Base-by-base conservation (phyloP, 1,140 invertebrate genomes). In the Pteromalus puparum region DNA sequence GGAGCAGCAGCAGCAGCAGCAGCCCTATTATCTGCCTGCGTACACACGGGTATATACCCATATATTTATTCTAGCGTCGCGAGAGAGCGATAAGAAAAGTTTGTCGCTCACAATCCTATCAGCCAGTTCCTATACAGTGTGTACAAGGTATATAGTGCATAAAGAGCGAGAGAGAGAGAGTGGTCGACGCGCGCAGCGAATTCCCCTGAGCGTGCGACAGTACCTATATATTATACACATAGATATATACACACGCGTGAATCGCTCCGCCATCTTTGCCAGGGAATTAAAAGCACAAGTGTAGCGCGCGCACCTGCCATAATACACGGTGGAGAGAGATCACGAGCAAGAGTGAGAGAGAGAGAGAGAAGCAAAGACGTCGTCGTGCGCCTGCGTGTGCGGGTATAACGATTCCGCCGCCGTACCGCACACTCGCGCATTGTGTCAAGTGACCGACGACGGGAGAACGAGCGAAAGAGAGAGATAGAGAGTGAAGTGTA, bases 231-330 rank as follows among this genome's bases (percentile, higher is more conserved):
- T 15, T 15, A 61, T 15, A 61, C 53, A 61, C 53, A n/a, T 21
- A 61, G 21, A 18, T 21, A 21, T 21, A 53, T 21, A 70, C 26
- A 80, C 10, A 21, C 34, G 73, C 82, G 73, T 61, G 78, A 76
- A 72, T 84, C 84, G 88, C 87, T 89, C 89, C 89, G 91, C 90
- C 91, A 92, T 92, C 91, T 91, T 92, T 90, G 89, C 42, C 70
- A 89, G 86, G 81, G 90, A 87, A 89, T 85, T 72, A 85, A 85
- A 85, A 81, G 78, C 79, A 74, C 53, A 61, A 61, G 53, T 61
- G 53, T 61, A 61, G 6, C 21, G 53, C 21, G 53, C 53, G 53
- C 53, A 61, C 53, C 53, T 61, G 53, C 53, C 53, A 61, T 61
- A 53, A 53, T 53, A 53, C 4, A 53, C 48, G 12, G n/a, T n/a